Percentiles rank a stretch among this genome's conserved stretches.
Evolutionary conservation across 2,797 vertebrate species (phyloP).

Genomic region (Eptatretus atami): DNA sequence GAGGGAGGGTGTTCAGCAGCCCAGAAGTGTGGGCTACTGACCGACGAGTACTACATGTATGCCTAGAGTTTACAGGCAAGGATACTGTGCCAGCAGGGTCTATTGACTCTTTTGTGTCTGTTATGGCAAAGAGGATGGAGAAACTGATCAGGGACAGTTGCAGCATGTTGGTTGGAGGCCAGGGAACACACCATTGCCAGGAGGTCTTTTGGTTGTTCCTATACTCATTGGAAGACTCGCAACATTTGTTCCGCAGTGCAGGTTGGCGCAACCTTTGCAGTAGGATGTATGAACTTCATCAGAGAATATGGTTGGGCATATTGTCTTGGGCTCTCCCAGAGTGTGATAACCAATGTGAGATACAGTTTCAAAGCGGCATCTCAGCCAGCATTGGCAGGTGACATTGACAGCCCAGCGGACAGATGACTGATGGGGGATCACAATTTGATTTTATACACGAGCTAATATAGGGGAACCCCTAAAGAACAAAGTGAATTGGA

Average conservation of each 20-base stretch:
- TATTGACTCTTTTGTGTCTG: too few species aligned
- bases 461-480: background rate
- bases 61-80: too few species aligned
- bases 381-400: background rate
- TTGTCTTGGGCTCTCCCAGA: background rate
- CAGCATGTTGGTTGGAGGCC: slow-evolving; percentile 3
- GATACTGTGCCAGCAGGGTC: too few species aligned
- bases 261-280: background rate
- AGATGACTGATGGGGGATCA: background rate
- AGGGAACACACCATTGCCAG: background rate
- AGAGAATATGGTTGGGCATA: too few species aligned
- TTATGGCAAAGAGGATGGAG: background rate
- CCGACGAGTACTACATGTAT: background rate
- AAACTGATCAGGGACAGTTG: background rate
- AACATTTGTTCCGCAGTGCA: slow-evolving; percentile 3
- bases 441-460: background rate
- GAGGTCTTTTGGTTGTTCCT: background rate
- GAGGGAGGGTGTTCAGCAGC: background rate
- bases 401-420: slow-evolving; percentile 1
- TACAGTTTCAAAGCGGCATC: background rate
- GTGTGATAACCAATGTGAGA: background rate
- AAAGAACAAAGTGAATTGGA: background rate
- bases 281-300: too few species aligned
- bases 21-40: background rate
- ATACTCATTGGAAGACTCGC: background rate